Evolutionary conservation across 2,888 invertebrate genomes (phyloP).

Genomic region (Caprella mutica): DNA sequence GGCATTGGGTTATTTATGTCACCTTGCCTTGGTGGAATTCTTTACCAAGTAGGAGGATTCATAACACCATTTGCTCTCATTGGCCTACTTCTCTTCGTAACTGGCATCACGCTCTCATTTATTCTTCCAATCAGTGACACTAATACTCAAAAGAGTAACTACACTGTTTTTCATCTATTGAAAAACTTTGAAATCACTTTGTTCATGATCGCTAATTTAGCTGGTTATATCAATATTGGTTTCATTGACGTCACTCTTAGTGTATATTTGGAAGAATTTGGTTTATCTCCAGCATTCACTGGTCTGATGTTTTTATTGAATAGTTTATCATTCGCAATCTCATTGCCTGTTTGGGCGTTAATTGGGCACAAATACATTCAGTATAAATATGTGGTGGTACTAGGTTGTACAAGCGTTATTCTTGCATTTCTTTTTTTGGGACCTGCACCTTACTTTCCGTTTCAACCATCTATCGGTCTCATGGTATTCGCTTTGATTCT

Average conservation of each 20-base stretch:
- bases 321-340: slow-evolving; percentile 64
- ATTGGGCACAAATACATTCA: slow-evolving; percentile 57
- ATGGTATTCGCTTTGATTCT: slow-evolving; percentile 44
- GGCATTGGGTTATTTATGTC: slow-evolving; percentile 78
- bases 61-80: slow-evolving; percentile 67
- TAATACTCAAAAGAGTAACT: slow-evolving; percentile 12
- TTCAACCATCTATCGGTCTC: slow-evolving; percentile 16
- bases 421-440: slow-evolving; percentile 64
- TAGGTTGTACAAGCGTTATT: slow-evolving; percentile 56
- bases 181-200: slow-evolving; percentile 61
- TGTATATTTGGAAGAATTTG: slow-evolving; percentile 56
- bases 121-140: slow-evolving; percentile 49
- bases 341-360: slow-evolving; percentile 70
- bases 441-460: slow-evolving; percentile 63
- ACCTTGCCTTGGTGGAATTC: slow-evolving; percentile 74
- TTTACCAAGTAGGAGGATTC: slow-evolving; percentile 68
- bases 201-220: slow-evolving; percentile 58
- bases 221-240: slow-evolving; percentile 68
- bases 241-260: slow-evolving; percentile 81
- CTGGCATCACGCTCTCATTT: slow-evolving; percentile 60
- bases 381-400: slow-evolving; percentile 56
- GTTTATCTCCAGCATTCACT: slow-evolving; percentile 55
- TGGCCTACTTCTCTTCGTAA: slow-evolving; percentile 60
- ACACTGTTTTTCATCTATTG: slow-evolving; percentile 49
- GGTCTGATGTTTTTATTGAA: slow-evolving; percentile 75